Percentiles rank a stretch among this genome's conserved stretches.
These are phyloP conservation scores for Pseudomyrmex concolor DNA, from an alignment of 1,140 invertebrate genomes.

Conservation along the genomic window DNA sequence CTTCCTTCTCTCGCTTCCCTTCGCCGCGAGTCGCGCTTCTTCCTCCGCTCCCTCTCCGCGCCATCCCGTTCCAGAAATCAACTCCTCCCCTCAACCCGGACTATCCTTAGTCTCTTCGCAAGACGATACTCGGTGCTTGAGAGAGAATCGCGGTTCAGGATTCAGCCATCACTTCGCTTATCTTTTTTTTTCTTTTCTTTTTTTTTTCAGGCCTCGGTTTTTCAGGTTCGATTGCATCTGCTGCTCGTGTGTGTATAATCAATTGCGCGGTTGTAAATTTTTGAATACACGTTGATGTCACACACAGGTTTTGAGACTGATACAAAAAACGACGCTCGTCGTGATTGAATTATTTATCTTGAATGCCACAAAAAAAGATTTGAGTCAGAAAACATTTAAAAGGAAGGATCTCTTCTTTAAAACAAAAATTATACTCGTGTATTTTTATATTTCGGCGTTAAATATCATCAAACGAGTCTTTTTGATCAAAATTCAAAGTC, in stretches of 20 bases:
- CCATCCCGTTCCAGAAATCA: conserved; percentile 58
- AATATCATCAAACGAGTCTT: too few relatives aligned
- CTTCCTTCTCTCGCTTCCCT: conserved; percentile 31
- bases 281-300: background rate
- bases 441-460: too few relatives aligned
- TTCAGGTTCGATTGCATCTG: background rate
- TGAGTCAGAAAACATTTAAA: background rate
- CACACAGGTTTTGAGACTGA: background rate
- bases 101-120: conserved; percentile 60
- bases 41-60: conserved; percentile 42
- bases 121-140: conserved; percentile 70
- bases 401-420: too few relatives aligned
- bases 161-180: background rate
- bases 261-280: background rate
- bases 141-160: conserved; percentile 50
- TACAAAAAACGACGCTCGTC: background rate
- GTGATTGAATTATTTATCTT: background rate
- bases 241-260: background rate
- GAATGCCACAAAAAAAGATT: background rate
- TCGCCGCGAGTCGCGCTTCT: conserved; percentile 35
- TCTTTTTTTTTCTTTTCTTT: background rate
- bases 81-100: conserved; percentile 33
- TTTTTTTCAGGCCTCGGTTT: background rate
- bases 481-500: too few relatives aligned
- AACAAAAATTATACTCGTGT: too few relatives aligned